phyloP scores from a whole-genome alignment of 2,797 vertebrate genomes.

The Sebastolobus alascanus region DNA sequence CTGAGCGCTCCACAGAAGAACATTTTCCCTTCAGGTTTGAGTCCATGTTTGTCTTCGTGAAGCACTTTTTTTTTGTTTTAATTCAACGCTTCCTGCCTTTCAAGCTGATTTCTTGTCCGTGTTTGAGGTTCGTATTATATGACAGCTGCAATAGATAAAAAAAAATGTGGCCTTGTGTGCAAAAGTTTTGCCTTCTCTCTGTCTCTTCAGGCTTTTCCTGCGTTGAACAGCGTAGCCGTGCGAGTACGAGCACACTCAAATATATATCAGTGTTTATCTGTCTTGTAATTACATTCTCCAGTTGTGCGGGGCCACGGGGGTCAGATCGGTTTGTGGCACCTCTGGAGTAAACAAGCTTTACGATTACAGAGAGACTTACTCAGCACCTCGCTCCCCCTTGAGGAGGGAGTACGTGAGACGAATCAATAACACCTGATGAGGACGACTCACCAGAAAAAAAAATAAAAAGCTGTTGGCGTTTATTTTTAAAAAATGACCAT shows the following conservation, averaged over 20 bases:
- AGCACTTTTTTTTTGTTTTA: neutral
- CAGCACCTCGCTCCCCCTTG: slow-evolving; percentile 66
- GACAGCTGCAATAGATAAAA: neutral
- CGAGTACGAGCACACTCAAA: slow-evolving; percentile 1
- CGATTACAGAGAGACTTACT: slow-evolving; percentile 68
- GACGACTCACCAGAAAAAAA: slow-evolving; percentile 2
- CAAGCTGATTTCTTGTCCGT: neutral
- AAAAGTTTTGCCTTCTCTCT: slow-evolving; percentile 9
- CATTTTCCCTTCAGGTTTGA: neutral
- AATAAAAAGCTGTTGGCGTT: slow-evolving; percentile 10
- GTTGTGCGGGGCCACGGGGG: slow-evolving; percentile 54
- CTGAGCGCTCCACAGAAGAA: neutral
- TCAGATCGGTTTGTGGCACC: slow-evolving; percentile 69
- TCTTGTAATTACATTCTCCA: slow-evolving; percentile 70
- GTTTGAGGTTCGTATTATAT: neutral
- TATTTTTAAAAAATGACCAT: slow-evolving; percentile 37
- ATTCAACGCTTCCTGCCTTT: neutral
- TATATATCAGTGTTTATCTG: slow-evolving; percentile 50
- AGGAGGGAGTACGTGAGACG: slow-evolving; percentile 49
- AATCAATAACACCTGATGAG: slow-evolving; percentile 60
- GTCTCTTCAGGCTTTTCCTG: neutral
- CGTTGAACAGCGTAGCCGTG: neutral
- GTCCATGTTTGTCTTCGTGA: neutral
- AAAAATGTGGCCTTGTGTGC: neutral
- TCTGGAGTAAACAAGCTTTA: slow-evolving; percentile 72